phyloP scores from a whole-genome alignment of 1,140 invertebrate genomes.

The Frieseomelitta varia region DNA sequence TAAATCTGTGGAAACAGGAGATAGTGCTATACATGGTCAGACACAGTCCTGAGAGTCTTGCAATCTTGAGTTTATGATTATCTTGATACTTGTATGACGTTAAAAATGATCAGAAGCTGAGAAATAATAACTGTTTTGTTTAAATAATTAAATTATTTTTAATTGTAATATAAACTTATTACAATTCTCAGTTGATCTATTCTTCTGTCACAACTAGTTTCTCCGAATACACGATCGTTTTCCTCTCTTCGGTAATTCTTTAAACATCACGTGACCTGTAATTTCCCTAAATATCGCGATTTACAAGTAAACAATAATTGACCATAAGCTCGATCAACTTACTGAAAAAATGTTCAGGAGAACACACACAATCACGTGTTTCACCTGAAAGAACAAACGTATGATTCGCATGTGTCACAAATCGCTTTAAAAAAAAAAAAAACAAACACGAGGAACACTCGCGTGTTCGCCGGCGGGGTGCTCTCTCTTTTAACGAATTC shows the following conservation, averaged over 20 bases:
- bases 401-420: not conserved
- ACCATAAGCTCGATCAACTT: not conserved
- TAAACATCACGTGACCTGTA: not conserved
- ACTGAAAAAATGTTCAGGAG: not conserved
- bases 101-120: not conserved
- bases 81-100: not conserved
- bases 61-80: not conserved
- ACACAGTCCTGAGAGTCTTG: not conserved
- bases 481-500: conserved; percentile 71
- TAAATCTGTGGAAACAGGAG: not conserved
- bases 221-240: not conserved
- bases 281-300: not conserved
- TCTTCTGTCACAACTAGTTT: not conserved
- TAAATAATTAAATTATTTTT: not conserved
- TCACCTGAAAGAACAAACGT: not conserved
- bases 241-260: not conserved
- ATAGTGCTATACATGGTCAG: not conserved
- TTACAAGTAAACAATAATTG: not conserved
- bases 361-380: not conserved
- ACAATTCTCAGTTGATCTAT: not conserved
- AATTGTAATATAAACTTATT: not conserved
- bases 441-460: not conserved
- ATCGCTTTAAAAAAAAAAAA: not conserved
- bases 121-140: not conserved
- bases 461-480: not conserved